Percentiles rank a stretch among this genome's conserved stretches.
Conservation (phyloP, 2,888 invertebrate genomes). For the Sepioteuthis lessoniana region DNA sequence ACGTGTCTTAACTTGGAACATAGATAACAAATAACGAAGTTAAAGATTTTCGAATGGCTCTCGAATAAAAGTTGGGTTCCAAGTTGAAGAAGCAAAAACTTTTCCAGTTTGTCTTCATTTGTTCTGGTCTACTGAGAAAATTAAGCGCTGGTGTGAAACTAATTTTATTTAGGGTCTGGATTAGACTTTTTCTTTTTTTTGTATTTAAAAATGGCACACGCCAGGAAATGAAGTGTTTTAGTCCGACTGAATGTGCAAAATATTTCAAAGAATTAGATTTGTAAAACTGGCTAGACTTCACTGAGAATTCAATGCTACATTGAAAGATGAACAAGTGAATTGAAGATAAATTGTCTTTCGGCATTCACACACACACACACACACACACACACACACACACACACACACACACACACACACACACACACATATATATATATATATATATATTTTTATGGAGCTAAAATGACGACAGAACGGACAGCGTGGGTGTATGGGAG, state of each 20-base stretch:
- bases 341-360: slow-evolving; percentile 21
- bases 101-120: background rate
- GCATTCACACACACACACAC: too few species aligned
- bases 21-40: background rate
- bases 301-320: background rate
- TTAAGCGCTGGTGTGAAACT: background rate
- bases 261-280: slow-evolving; percentile 33
- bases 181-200: background rate
- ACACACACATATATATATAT: too few species aligned
- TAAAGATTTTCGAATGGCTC: background rate
- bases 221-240: background rate
- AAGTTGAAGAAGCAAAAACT: background rate
- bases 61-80: background rate
- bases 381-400: too few species aligned
- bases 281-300: background rate
- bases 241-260: background rate
- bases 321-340: slow-evolving; percentile 33
- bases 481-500: too few species aligned
- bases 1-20: background rate
- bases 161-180: background rate
- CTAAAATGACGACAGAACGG: too few species aligned
- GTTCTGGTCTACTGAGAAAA: slow-evolving; percentile 18
- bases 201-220: background rate
- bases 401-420: too few species aligned
- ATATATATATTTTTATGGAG: too few species aligned